Evolutionary conservation across 2,113 vertebrate species (phyloP).

Genomic region (Corvus hawaiiensis): DNA sequence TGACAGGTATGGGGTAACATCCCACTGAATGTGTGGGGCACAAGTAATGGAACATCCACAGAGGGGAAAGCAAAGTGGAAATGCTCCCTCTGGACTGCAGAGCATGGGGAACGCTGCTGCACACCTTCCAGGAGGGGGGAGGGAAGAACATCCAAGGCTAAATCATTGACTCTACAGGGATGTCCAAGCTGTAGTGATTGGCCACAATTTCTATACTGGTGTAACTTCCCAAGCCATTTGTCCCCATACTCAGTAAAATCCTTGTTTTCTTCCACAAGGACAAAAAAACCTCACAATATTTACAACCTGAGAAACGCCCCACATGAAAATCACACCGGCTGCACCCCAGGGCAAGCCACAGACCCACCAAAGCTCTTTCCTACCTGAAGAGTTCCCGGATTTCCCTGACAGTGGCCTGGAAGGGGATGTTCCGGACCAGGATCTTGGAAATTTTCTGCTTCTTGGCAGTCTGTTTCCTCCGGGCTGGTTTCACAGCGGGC

Average conservation of each 20-base stretch:
- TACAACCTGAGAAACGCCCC: accelerated
- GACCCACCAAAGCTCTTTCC: background rate
- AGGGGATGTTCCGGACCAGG: conserved; percentile 92
- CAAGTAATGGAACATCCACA: accelerated
- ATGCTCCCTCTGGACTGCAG: background rate
- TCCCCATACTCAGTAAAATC: background rate
- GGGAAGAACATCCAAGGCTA: background rate
- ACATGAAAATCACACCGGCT: accelerated
- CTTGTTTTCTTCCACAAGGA: background rate
- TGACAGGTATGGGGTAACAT: background rate
- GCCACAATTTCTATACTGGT: background rate
- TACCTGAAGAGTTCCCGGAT: conserved; percentile 95
- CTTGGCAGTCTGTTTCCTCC: conserved; percentile 81
- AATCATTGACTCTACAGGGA: background rate
- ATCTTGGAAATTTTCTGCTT: conserved; percentile 93
- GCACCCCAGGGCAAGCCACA: accelerated
- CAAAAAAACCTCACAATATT: background rate
- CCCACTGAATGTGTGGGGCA: background rate
- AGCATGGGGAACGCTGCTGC: background rate
- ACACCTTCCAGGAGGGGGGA: background rate
- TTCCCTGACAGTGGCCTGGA: conserved; percentile 87
- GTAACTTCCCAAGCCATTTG: background rate
- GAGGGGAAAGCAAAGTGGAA: background rate
- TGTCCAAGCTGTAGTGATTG: background rate
- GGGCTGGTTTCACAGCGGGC: conserved; percentile 49